Evolutionary conservation across 37 sponge, comb jelly and placozoan species (phyloP), one percentile per base, ranked within the genome.

Genomic region (Theonella swinhoei): DNA sequence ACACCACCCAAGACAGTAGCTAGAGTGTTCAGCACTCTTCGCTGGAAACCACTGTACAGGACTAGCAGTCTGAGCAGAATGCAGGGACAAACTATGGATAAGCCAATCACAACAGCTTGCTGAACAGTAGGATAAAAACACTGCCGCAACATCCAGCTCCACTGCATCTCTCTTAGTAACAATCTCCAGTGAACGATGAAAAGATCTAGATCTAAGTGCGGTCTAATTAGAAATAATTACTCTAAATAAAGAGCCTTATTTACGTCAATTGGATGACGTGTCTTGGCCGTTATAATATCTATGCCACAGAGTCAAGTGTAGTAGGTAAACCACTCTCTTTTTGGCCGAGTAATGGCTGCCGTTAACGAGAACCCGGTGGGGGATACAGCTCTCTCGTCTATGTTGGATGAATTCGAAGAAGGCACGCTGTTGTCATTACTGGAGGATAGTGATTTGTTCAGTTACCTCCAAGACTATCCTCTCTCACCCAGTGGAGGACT

Each of bases 351-450:
- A 47, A 67, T 80, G 47, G 70, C 39, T 35, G 80, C 67, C 42
- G 64, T 67, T 42, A 72, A 72, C 22, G 64, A 72, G 23, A 63
- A 62, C 42, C 41, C 74, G 28, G n/a, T 68, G 28, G 64, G 62
- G 28, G 78, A 77, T 36, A 28, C 85, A 26, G 11, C 74, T 5
- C 37, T 87, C 29, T 22, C 68, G 1, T 74, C 67, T 7, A 42
- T 74, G 39, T 58, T 87, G 25, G 87, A 72, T 9, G 80, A 79
- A 17, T 79, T 87, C 4, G 69, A 85, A 24, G 85, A 85, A 37
- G 85, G 78, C 32, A 77, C 85, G 2, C 60, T 85, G 0, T 58
- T 80, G 7, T 80, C 81, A 23, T 17, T 69, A 41, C 36, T 82
- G 64, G 42, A 73, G n/a, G 64, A 82, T 39, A 8, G 54, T 14